Conservation (phyloP, 2,888 invertebrate species). For the Drosophila parthenogenetica region DNA sequence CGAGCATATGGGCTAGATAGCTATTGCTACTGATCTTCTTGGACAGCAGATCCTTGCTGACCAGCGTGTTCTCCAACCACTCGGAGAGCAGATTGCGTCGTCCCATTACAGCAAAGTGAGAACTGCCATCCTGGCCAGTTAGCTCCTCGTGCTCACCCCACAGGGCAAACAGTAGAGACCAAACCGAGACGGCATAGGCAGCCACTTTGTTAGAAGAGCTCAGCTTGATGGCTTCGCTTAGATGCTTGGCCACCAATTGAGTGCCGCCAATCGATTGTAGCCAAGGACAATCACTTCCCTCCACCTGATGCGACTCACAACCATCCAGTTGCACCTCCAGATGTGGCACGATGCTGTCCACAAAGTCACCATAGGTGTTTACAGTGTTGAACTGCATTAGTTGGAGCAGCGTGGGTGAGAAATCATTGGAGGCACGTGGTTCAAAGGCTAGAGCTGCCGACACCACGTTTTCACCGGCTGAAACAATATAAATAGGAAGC, state of each 20-base stretch:
- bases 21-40: constrained; percentile 78
- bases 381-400: constrained; percentile 79
- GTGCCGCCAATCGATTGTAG: constrained; percentile 77
- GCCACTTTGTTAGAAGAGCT: constrained; percentile 71
- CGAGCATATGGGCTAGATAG: constrained; percentile 84
- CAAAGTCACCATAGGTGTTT: constrained; percentile 76
- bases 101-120: constrained; percentile 86
- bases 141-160: constrained; percentile 92
- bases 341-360: constrained; percentile 87
- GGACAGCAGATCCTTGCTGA: constrained; percentile 82
- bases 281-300: constrained; percentile 85
- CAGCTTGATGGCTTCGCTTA: constrained; percentile 85
- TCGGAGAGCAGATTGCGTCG: constrained; percentile 88
- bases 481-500: background rate
- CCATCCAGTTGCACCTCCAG: constrained; percentile 88
- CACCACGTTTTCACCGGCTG: constrained; percentile 40
- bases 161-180: constrained; percentile 92
- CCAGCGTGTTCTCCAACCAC: constrained; percentile 87
- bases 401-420: constrained; percentile 75
- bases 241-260: constrained; percentile 87
- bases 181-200: constrained; percentile 86
- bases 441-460: constrained; percentile 65
- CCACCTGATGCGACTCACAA: constrained; percentile 86
- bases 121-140: constrained; percentile 84
- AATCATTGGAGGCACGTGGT: constrained; percentile 75